A percentile compares a stretch with the other conserved stretches of the same genome.
Conservation (phyloP, 2,113 vertebrate species). For the Hypocryptadius cinnamomeus region DNA sequence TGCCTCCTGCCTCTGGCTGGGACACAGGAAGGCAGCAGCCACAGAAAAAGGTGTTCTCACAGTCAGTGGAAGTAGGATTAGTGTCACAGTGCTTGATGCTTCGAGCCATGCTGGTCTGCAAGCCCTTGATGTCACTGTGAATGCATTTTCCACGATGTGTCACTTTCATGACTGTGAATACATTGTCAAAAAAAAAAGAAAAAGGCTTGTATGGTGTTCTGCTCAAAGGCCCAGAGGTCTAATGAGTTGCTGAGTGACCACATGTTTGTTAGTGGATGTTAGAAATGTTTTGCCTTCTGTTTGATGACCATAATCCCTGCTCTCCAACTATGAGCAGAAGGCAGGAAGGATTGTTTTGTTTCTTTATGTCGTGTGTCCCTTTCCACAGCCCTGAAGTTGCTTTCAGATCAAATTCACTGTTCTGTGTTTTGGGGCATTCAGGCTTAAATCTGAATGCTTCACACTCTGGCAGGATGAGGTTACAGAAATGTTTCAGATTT, state of each 20-base stretch:
- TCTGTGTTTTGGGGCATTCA: background rate
- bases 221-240: background rate
- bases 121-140: background rate
- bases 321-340: background rate
- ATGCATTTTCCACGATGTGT: background rate
- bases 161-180: background rate
- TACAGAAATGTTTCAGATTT: background rate
- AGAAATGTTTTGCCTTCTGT: background rate
- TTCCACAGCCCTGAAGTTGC: background rate
- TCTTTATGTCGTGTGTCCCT: background rate
- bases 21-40: background rate
- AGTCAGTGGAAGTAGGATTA: background rate
- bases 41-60: background rate
- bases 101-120: background rate
- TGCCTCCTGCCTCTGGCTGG: background rate
- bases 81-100: background rate
- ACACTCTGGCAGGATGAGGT: background rate
- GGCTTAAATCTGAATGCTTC: background rate
- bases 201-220: background rate
- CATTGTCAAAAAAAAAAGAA: background rate
- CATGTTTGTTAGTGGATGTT: background rate
- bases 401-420: background rate
- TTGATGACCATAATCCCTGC: background rate
- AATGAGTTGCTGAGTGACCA: background rate
- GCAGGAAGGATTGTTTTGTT: background rate